These are phyloP conservation scores for Eciton burchellii DNA, from an alignment of 1,140 invertebrate genomes.

Conservation along the genomic window DNA sequence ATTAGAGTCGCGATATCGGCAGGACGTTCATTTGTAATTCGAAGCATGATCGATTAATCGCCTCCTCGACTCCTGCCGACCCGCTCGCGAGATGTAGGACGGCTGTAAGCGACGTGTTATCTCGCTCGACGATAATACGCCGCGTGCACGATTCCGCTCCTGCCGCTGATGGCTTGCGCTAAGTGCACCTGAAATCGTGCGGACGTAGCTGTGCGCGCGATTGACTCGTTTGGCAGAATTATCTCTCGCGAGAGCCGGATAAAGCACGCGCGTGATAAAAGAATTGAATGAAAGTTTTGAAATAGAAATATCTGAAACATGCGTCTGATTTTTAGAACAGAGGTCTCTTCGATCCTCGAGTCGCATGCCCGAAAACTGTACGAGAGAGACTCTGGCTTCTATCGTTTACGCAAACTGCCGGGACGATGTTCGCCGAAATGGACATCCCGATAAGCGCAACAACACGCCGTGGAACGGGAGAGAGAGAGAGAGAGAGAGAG, in stretches of 20 bases:
- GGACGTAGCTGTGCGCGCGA: background rate
- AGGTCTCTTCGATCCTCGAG: background rate
- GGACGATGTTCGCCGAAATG: too few relatives aligned
- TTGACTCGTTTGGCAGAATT: background rate
- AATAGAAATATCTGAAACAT: background rate
- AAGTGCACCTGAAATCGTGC: background rate
- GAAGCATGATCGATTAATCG: slow-evolving; percentile 41
- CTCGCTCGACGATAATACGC: background rate
- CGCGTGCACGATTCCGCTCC: background rate
- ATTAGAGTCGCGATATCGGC: background rate
- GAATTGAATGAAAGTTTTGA: background rate
- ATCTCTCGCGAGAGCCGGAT: background rate
- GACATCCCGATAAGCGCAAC: too few relatives aligned
- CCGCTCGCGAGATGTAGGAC: slow-evolving; percentile 3
- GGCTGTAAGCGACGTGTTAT: background rate
- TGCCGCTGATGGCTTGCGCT: background rate
- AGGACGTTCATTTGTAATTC: slow-evolving; percentile 9
- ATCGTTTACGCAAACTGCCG: background rate
- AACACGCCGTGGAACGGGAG: too few relatives aligned
- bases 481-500: too few relatives aligned
- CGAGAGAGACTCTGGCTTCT: background rate
- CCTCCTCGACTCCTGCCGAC: background rate
- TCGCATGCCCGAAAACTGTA: background rate
- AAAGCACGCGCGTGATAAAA: too few relatives aligned
- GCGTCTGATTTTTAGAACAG: background rate